phyloP scores from a whole-genome alignment of 2,888 invertebrate species.

The Volucella zonaria region DNA sequence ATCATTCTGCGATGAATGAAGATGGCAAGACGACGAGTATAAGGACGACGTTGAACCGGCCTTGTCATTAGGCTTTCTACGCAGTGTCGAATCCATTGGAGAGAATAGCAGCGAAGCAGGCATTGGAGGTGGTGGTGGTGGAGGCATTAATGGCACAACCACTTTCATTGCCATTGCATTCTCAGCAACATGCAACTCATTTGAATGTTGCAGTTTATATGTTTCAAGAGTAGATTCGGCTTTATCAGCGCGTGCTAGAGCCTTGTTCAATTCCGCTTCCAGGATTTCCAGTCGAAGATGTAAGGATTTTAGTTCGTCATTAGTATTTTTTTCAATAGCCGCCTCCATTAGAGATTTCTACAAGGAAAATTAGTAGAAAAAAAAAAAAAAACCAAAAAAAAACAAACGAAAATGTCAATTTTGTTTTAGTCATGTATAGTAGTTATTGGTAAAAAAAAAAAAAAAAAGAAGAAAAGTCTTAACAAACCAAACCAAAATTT shows the following conservation, averaged over 20 bases:
- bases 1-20: conserved; percentile 75
- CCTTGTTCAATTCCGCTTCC: conserved; percentile 84
- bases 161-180: conserved; percentile 76
- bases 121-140: conserved; percentile 81
- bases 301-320: conserved; percentile 84
- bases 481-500: conserved; percentile 44
- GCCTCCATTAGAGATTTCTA: conserved; percentile 84
- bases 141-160: conserved; percentile 79
- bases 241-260: conserved; percentile 83
- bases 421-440: conserved; percentile 58
- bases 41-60: conserved; percentile 49
- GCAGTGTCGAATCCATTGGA: conserved; percentile 65
- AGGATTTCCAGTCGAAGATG: conserved; percentile 84
- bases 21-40: conserved; percentile 56
- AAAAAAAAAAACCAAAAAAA: conserved; percentile 73
- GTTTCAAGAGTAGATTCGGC: conserved; percentile 83
- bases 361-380: conserved; percentile 76
- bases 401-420: conserved; percentile 44
- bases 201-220: conserved; percentile 75
- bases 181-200: conserved; percentile 64
- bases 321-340: conserved; percentile 83
- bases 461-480: conserved; percentile 12
- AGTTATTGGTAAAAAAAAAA: conserved; percentile 19
- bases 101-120: conserved; percentile 79
- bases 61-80: conserved; percentile 55